phyloP scores from a whole-genome alignment of 1,140 invertebrate species.

The Aphaenogaster ashmeadi region DNA sequence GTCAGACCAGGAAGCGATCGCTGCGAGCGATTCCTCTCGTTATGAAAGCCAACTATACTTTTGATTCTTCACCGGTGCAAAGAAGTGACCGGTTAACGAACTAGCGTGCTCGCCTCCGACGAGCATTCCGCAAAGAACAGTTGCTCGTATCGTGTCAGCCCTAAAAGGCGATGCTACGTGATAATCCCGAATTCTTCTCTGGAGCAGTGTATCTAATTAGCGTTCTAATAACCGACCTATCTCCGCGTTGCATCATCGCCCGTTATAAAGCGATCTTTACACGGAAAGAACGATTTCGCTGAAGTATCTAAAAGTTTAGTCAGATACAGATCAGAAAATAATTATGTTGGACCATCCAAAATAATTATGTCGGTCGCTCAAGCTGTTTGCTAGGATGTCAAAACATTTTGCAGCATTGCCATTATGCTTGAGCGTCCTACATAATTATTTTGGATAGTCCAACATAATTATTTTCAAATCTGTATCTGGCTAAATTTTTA shows the following conservation, averaged over 20 bases:
- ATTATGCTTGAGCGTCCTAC: too few species aligned
- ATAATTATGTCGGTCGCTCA: too few species aligned
- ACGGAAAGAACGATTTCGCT: too few species aligned
- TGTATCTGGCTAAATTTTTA: too few species aligned
- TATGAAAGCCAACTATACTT: slow-evolving; percentile 57
- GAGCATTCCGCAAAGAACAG: neutral
- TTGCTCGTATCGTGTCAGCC: neutral
- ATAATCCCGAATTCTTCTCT: slow-evolving; percentile 31
- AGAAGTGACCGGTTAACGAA: slow-evolving; percentile 61
- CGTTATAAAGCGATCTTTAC: neutral
- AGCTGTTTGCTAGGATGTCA: too few species aligned
- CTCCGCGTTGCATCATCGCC: neutral
- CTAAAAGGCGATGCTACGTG: slow-evolving; percentile 50
- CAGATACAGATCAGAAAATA: too few species aligned
- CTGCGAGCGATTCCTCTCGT: slow-evolving; percentile 61
- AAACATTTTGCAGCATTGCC: too few species aligned
- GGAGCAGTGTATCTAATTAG: slow-evolving; percentile 54
- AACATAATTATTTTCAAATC: too few species aligned
- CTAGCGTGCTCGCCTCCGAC: neutral
- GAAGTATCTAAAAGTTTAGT: too few species aligned
- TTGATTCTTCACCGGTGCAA: slow-evolving; percentile 48
- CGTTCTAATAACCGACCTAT: slow-evolving; percentile 18
- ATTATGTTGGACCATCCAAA: too few species aligned
- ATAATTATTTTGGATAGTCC: too few species aligned
- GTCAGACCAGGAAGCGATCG: slow-evolving; percentile 41